Evolutionary conservation across 1,140 invertebrate species (phyloP).

Genomic region (roundworm (Caenorhabditis elegans)): DNA sequence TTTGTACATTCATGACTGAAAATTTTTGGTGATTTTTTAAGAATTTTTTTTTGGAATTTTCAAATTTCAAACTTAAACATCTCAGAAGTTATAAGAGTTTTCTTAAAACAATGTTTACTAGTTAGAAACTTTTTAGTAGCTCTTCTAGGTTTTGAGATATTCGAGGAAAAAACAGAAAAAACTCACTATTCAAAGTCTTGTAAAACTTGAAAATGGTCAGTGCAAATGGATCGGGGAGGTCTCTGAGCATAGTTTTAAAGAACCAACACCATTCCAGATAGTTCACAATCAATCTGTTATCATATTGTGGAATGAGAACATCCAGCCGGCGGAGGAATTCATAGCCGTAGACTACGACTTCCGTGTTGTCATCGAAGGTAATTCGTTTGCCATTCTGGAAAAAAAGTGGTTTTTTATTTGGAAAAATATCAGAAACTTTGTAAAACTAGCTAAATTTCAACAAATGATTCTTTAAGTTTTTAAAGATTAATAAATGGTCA

Average conservation of each 20-base stretch:
- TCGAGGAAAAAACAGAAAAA: too few species aligned
- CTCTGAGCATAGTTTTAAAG: slow-evolving; percentile 63
- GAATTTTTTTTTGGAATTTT: neutral
- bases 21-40: neutral
- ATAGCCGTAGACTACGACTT: slow-evolving; percentile 63
- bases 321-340: slow-evolving; percentile 62
- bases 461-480: too few species aligned
- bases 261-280: slow-evolving; percentile 66
- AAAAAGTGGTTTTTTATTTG: too few species aligned
- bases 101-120: too few species aligned
- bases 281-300: slow-evolving; percentile 60
- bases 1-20: slow-evolving; percentile 66
- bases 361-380: slow-evolving; percentile 58
- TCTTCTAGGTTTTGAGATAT: too few species aligned
- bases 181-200: slow-evolving; percentile 60
- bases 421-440: too few species aligned
- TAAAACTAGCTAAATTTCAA: too few species aligned
- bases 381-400: slow-evolving; percentile 46
- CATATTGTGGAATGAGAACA: slow-evolving; percentile 57
- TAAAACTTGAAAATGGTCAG: slow-evolving; percentile 66
- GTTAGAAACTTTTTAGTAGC: too few species aligned
- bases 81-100: too few species aligned
- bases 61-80: neutral
- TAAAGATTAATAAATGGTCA: too few species aligned
- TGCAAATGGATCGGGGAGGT: slow-evolving; percentile 65